phyloP scores from a whole-genome alignment of 2,113 vertebrate species.

The Lampris megalopsis region DNA sequence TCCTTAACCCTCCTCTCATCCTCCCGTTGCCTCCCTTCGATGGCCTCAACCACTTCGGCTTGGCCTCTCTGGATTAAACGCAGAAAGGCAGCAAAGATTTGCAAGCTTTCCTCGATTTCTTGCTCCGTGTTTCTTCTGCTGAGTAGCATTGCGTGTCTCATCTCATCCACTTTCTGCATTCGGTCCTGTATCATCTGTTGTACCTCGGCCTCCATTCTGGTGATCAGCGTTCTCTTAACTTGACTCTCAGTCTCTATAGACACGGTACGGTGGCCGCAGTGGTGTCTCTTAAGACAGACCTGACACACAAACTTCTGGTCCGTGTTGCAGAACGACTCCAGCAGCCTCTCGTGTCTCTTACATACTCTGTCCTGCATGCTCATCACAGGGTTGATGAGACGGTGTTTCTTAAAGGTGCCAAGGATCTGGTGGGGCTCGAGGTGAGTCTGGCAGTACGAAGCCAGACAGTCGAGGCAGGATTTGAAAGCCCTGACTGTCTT shows the following conservation, averaged over 20 bases:
- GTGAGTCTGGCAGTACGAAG: conserved; percentile 90
- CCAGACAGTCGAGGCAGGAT: conserved; percentile 91
- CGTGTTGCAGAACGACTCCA: conserved; percentile 88
- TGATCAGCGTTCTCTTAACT: conserved; percentile 45
- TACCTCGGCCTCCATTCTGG: conserved; percentile 28
- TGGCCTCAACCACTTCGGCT: conserved; percentile 50
- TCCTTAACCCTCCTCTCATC: conserved; percentile 46
- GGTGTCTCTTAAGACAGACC: conserved; percentile 80
- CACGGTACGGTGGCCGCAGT: conserved; percentile 52
- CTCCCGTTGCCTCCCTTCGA: conserved; percentile 50
- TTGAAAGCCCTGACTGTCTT: conserved; percentile 85
- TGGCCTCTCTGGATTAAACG: conserved; percentile 56
- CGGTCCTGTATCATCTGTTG: conserved; percentile 51
- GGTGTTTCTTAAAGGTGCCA: conserved; percentile 85
- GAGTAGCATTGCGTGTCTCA: conserved; percentile 45
- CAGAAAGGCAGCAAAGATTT: conserved; percentile 59
- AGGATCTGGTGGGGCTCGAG: conserved; percentile 85
- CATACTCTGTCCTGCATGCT: conserved; percentile 89
- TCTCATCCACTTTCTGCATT: conserved; percentile 51
- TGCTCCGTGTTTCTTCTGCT: conserved; percentile 54
- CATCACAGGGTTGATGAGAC: conserved; percentile 84
- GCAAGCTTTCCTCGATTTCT: conserved; percentile 60
- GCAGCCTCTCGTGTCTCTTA: conserved; percentile 85
- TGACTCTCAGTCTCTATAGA: conserved; percentile 45
- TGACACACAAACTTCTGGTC: conserved; percentile 89